Base-by-base conservation (phyloP, 2,888 invertebrate genomes). In the Andrena trimmerana region DNA sequence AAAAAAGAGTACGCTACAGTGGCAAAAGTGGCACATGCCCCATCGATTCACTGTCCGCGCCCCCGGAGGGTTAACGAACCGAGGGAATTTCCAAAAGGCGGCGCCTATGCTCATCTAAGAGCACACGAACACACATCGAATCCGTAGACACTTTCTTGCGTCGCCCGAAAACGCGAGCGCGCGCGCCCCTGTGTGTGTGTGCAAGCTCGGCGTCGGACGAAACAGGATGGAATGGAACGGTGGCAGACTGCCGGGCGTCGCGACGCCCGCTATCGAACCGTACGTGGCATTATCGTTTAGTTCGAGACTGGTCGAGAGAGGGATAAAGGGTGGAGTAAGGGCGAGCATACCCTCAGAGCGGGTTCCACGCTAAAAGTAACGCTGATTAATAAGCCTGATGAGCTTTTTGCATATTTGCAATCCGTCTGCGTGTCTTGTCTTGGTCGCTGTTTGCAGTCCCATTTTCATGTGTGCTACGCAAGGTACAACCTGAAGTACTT, bases 191-290 rank as follows among this genome's bases (percentile, higher is more conserved):
- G 76, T 79, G 68, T 72, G 68, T 72, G 57, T 6, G 16, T 50
- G 42, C 24, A 27, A 16, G 48, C 57, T 27, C 83, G 71, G 60
- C 83, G 87, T 77, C 82, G 84, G 81, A 78, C 84, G 84, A 86
- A 87, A 88, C 84, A 83, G 83, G 78, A 88, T 77, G 85, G 82
- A 89, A 89, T 66, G 85, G 85, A 86, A 87, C 88, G 91, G 91
- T 92, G 92, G 92, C 92, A 93, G 93, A 92, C 93, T 92, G 93
- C 92, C 92, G 92, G 93, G 92, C 92, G 92, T 92, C 93, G 90
- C 90, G 91, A 91, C 90, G 92, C 87, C 87, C 88, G 89, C 88
- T 92, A 92, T 92, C 91, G 91, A 91, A 90, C 90, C 90, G 88
- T 88, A 89, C 87, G 86, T 83, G 88, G 87, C 86, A 88, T 89